Base-by-base conservation (phyloP, 1,140 invertebrate genomes). In the Drosophila trapezifrons region DNA sequence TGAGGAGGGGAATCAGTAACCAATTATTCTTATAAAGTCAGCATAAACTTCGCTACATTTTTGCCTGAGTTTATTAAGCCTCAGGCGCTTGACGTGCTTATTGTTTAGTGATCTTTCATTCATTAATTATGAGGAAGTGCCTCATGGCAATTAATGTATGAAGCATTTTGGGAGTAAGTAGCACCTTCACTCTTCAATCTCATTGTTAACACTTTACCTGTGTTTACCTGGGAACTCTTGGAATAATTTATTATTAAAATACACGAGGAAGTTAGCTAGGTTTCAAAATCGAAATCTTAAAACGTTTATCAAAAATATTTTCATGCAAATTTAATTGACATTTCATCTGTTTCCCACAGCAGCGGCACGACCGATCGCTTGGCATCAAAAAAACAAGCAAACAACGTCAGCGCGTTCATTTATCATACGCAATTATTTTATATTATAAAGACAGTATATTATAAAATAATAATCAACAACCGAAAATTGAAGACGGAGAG, bases 401-500 rank as follows among this genome's bases (percentile, higher is more conserved):
- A 35, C 22, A 27, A n/a, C 25, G 64, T 76, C 70, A 62, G 37
- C 35, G 25, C 13, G 6, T 54, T 57, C 43, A 51, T 57, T 71
- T 78, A 38, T 43, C 9, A 51, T 69, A 79, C 54, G 56, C 79
- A 85, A 85, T 57, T 62, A 63, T 40, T 54, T 54, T 25, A 64
- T 45, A 43, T 43, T 58, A 42, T 40, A 57, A 63, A 52, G 70
- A 7, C 67, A 67, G 62, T 52, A 17, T 62, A 76, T 76, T 80
- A 58, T 57, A 49, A 49, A 71, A 57, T 71, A 70, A 71, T 71
- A 47, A 70, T 40, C 49, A 70, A 54, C 43, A 15, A 13, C 13
- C 51, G 22, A 75, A 60, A 66, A 45, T 57, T 55, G 56, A 45
- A 69, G 51, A 74, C 20, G 35, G 38, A 52, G 52, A 52, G 54